phyloP scores from a whole-genome alignment of 2,113 vertebrate genomes.

The Drymodes brunneopygia region DNA sequence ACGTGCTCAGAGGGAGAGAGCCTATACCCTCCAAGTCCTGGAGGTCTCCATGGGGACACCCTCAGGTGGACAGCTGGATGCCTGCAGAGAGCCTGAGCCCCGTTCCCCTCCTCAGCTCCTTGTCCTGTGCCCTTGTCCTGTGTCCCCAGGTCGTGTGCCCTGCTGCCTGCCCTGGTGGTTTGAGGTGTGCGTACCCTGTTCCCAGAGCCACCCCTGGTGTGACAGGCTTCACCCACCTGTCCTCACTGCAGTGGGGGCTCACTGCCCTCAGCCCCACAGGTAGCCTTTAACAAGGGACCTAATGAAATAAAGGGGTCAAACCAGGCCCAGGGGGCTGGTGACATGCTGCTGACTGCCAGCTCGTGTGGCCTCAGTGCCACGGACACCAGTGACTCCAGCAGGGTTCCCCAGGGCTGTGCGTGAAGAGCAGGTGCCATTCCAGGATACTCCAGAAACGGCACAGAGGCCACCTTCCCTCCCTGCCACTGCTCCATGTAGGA shows the following conservation, averaged over 20 bases:
- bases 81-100: neutral
- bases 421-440: accelerated
- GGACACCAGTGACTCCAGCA: neutral
- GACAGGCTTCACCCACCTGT: neutral
- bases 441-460: neutral
- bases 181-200: neutral
- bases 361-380: accelerated
- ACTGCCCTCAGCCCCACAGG: neutral
- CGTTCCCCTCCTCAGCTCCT: neutral
- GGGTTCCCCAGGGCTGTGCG: accelerated
- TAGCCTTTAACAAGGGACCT: neutral
- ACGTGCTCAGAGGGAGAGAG: neutral
- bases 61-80: neutral
- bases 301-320: neutral
- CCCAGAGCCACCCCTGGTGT: neutral
- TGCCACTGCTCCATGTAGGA: accelerated
- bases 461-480: neutral
- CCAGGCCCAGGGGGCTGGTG: neutral
- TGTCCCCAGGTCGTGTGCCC: neutral
- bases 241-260: neutral
- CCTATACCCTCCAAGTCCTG: accelerated
- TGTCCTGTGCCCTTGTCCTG: neutral
- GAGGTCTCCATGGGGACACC: neutral
- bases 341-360: neutral
- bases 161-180: neutral